phyloP scores from a whole-genome alignment of 2,888 invertebrate genomes.

The Chrysolina oricalcia region DNA sequence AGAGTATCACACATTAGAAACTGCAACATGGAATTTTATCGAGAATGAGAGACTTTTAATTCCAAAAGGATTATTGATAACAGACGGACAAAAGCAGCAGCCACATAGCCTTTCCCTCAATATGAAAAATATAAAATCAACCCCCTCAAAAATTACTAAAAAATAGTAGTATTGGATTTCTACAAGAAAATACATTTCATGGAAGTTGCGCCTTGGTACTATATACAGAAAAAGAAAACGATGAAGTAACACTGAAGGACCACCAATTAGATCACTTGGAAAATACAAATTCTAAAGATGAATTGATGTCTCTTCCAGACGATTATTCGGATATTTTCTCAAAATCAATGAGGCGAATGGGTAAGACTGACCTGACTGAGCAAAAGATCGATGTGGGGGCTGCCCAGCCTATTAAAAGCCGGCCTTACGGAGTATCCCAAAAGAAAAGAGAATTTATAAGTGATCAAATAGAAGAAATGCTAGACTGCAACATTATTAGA shows the following conservation, averaged over 20 bases:
- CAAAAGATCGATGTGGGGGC: slow-evolving; percentile 49
- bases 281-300: slow-evolving; percentile 5
- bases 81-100: background rate
- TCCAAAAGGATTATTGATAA: slow-evolving; percentile 9
- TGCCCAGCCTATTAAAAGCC: slow-evolving; percentile 44
- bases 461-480: slow-evolving; percentile 50
- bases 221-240: slow-evolving; percentile 4
- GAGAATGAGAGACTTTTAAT: slow-evolving; percentile 12
- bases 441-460: slow-evolving; percentile 47
- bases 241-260: slow-evolving; percentile 12
- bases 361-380: slow-evolving; percentile 44
- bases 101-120: background rate
- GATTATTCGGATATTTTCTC: slow-evolving; percentile 42
- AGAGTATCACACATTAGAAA: background rate
- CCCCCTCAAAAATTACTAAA: background rate
- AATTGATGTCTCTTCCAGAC: background rate
- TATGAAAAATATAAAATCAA: slow-evolving; percentile 3
- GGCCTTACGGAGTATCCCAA: slow-evolving; percentile 51
- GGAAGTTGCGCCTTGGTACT: background rate
- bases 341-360: slow-evolving; percentile 42
- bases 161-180: background rate
- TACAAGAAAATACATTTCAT: background rate
- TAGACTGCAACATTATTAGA: slow-evolving; percentile 43
- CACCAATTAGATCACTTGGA: slow-evolving; percentile 20
- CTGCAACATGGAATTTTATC: background rate